These are phyloP conservation scores for Propithecus perrieri DNA, from an alignment of 2,797 vertebrate species.

Conservation along the genomic window DNA sequence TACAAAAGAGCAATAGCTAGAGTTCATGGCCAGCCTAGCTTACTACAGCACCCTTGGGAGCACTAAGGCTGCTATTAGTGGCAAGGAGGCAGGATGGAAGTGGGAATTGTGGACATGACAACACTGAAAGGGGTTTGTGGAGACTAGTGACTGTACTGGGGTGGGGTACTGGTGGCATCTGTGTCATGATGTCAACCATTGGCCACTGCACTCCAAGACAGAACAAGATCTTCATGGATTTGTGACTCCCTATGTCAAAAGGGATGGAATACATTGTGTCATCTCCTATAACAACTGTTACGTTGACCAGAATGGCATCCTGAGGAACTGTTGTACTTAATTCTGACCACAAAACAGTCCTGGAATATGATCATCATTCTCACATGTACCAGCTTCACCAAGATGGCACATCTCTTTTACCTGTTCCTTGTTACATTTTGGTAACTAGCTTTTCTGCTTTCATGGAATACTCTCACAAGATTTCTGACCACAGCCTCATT, in stretches of 20 bases:
- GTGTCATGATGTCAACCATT: neutral
- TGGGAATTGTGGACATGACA: neutral
- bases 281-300: neutral
- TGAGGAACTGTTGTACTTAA: neutral
- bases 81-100: neutral
- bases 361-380: neutral
- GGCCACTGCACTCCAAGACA: neutral
- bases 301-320: neutral
- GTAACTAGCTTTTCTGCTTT: neutral
- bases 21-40: neutral
- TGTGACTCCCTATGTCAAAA: neutral
- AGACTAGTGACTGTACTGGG: neutral
- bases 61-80: neutral
- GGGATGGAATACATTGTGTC: neutral
- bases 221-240: neutral
- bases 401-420: neutral
- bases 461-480: neutral
- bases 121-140: neutral
- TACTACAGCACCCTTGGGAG: neutral
- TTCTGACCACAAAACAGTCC: neutral
- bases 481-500: neutral
- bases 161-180: neutral
- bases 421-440: neutral
- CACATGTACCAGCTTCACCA: neutral
- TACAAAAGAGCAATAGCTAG: neutral